Percentiles rank a stretch among this genome's conserved stretches.
Conservation (phyloP, 1,140 invertebrate genomes). For the Neotoxoptera formosana region DNA sequence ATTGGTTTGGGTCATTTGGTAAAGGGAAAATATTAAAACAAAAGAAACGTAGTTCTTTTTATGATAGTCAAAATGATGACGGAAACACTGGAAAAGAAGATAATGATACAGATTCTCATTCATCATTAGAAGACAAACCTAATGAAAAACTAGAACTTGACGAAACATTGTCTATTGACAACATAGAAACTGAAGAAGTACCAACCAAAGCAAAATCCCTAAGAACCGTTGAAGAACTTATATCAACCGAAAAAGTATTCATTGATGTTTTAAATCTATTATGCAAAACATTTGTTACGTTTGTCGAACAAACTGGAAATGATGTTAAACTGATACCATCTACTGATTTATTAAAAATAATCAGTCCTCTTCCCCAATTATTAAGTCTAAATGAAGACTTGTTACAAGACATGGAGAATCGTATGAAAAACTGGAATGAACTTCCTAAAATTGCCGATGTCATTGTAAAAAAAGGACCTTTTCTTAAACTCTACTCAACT, state of each 20-base stretch:
- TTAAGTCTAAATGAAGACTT: constrained; percentile 73
- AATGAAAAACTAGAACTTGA: constrained; percentile 28
- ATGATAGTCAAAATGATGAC: constrained; percentile 56
- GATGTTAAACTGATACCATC: constrained; percentile 66
- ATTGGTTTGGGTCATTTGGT: constrained; percentile 61
- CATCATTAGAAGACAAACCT: constrained; percentile 52
- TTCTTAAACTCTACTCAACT: constrained; percentile 76
- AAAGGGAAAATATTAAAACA: constrained; percentile 59
- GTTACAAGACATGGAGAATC: constrained; percentile 70
- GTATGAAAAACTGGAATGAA: constrained; percentile 71
- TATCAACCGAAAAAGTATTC: constrained; percentile 75
- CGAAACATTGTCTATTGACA: constrained; percentile 55
- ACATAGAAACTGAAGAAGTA: constrained; percentile 60
- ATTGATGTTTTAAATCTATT: constrained; percentile 75
- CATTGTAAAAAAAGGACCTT: constrained; percentile 78
- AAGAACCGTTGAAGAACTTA: constrained; percentile 73
- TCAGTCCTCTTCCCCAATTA: constrained; percentile 70
- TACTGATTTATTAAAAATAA: constrained; percentile 69
- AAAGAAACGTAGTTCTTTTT: constrained; percentile 59
- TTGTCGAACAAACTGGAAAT: constrained; percentile 66
- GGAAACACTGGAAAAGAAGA: constrained; percentile 51
- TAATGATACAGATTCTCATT: constrained; percentile 48
- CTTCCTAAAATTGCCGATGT: constrained; percentile 75
- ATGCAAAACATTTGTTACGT: constrained; percentile 72
- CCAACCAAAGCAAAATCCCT: constrained; percentile 65